phyloP scores from a whole-genome alignment of 2,797 vertebrate genomes.

The Apogon talboti region DNA sequence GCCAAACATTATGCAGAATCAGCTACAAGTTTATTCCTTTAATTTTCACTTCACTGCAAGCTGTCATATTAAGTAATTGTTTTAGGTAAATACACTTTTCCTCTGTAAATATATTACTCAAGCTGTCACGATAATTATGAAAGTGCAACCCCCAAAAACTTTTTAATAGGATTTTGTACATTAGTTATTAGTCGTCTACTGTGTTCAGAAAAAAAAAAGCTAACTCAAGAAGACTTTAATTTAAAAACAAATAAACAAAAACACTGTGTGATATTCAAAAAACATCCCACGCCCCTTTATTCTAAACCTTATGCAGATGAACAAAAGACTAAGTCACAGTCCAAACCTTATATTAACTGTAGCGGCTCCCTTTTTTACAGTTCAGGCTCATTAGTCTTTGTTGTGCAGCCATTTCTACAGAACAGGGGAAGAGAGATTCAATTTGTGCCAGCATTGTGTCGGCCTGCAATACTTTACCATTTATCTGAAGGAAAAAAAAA shows the following conservation, averaged over 20 bases:
- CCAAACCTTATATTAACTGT: not conserved
- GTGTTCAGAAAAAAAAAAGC: not conserved
- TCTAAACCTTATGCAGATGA: too few species aligned
- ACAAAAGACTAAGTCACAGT: not conserved
- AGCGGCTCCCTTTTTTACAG: not conserved
- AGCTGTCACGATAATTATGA: not conserved
- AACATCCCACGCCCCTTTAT: not conserved
- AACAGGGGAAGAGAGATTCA: not conserved
- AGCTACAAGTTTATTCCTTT: constrained; percentile 9
- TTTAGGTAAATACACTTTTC: constrained; percentile 6
- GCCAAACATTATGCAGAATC: constrained; percentile 20
- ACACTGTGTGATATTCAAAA: not conserved
- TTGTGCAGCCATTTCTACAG: not conserved
- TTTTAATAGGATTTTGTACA: not conserved
- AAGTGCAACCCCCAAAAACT: not conserved
- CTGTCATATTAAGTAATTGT: constrained; percentile 6
- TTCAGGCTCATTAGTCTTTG: not conserved
- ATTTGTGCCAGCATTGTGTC: not conserved
- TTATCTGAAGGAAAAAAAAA: not conserved
- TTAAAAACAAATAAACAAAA: not conserved
- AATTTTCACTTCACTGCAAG: constrained; percentile 14
- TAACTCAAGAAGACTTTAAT: not conserved
- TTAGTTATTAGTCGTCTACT: not conserved
- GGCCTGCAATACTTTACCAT: not conserved
- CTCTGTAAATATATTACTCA: not conserved